These are phyloP conservation scores for Pogona vitticeps DNA, from an alignment of 2,113 vertebrate genomes.

Conservation along the genomic window DNA sequence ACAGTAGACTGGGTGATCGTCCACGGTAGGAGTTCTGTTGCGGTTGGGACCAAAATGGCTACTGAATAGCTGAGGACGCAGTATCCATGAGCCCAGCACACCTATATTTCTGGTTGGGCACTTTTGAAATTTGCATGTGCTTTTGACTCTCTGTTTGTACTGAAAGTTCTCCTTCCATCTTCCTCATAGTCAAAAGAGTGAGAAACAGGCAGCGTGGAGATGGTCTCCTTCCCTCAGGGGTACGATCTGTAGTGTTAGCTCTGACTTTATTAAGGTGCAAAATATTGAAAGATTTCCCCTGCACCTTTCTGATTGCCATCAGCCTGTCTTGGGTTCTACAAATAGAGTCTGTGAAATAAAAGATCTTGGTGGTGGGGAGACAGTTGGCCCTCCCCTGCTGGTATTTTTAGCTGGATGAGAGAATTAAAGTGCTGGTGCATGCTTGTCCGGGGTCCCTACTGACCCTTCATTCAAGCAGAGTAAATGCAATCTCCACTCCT, in stretches of 20 bases:
- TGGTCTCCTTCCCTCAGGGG: background rate
- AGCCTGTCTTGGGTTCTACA: constrained; percentile 7
- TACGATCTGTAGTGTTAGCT: background rate
- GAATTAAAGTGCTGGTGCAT: constrained; percentile 26
- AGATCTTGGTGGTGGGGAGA: constrained; percentile 16
- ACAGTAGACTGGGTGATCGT: too few species aligned
- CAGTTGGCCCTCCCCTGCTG: constrained; percentile 27
- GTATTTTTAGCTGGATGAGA: constrained; percentile 40
- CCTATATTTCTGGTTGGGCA: background rate
- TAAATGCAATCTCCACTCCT: constrained; percentile 51
- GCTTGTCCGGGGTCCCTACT: background rate
- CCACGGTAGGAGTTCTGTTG: too few species aligned
- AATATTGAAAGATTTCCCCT: constrained; percentile 14
- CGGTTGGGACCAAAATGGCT: too few species aligned
- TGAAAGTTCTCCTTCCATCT: background rate
- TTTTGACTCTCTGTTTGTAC: background rate
- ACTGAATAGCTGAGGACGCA: too few species aligned
- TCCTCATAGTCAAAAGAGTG: too few species aligned
- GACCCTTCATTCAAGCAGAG: constrained; percentile 43
- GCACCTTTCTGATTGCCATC: constrained; percentile 20
- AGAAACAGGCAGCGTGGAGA: too few species aligned
- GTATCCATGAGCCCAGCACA: too few species aligned
- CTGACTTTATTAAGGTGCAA: background rate
- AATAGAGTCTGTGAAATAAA: constrained; percentile 19
- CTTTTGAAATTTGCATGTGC: background rate